phyloP scores from a whole-genome alignment of 2,888 invertebrate species.

The Gryllus longicercus region DNA sequence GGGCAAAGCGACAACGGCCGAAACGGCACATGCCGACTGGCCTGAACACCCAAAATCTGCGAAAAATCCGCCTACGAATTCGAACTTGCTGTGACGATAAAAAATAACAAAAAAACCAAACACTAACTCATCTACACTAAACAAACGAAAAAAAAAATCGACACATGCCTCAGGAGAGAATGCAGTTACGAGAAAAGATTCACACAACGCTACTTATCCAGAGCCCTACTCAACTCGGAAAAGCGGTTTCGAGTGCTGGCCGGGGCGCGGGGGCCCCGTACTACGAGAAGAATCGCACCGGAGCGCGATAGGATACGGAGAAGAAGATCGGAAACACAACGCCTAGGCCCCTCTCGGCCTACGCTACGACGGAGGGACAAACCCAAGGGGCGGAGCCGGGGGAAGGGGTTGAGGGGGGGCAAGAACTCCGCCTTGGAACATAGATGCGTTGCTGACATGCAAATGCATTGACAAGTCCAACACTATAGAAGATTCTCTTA shows the following conservation, averaged over 20 bases:
- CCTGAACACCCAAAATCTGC: slow-evolving; percentile 5
- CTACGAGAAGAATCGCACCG: no score
- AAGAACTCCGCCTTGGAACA: no score
- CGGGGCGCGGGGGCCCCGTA: not conserved
- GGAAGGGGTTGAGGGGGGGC: no score
- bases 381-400: no score
- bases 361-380: no score
- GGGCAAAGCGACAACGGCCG: not conserved
- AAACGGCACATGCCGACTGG: not conserved
- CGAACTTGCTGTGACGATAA: not conserved
- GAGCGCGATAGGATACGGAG: no score
- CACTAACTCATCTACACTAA: not conserved
- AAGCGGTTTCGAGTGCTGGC: not conserved
- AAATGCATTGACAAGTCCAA: slow-evolving; percentile 4
- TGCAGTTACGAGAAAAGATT: no score
- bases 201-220: not conserved
- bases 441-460: not conserved
- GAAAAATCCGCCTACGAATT: not conserved
- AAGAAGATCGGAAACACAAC: no score
- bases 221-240: not conserved
- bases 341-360: no score
- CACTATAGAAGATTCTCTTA: not conserved
- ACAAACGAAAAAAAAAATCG: not conserved
- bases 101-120: not conserved
- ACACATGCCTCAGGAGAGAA: no score